Evolutionary conservation across 1,140 invertebrate species (phyloP).

Genomic region (Ceratosolen solmsi): DNA sequence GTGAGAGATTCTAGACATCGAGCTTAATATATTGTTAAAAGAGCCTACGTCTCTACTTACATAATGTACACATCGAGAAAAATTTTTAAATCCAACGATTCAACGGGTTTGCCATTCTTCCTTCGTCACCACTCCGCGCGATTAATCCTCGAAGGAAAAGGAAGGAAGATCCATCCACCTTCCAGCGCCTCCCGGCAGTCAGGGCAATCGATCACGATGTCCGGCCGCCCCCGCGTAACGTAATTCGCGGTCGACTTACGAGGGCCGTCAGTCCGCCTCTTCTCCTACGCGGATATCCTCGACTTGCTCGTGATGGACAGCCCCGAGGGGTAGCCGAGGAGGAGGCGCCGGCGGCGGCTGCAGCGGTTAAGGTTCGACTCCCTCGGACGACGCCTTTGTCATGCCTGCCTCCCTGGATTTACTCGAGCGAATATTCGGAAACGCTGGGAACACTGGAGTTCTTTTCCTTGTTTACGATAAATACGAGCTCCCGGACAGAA

Average conservation of each 20-base stretch:
- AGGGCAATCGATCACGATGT: conserved; percentile 38
- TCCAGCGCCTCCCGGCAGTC: not conserved
- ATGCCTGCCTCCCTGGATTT: not conserved
- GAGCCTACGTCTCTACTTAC: not conserved
- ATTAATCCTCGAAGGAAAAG: not conserved
- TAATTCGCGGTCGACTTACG: conserved; percentile 43
- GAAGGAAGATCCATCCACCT: conserved; percentile 1
- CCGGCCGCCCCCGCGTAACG: conserved; percentile 8
- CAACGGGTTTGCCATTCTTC: not conserved
- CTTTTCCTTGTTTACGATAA: not conserved
- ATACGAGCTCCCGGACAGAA: not conserved
- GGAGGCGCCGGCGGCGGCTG: not conserved
- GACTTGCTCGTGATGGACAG: not conserved
- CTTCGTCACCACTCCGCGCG: not conserved
- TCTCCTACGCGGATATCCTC: not conserved
- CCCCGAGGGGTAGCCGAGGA: not conserved
- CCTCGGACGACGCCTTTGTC: not conserved
- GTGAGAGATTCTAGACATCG: not conserved
- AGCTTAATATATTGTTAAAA: not conserved
- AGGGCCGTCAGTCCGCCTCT: conserved; percentile 34
- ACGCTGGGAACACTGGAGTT: not conserved
- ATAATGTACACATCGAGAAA: not conserved
- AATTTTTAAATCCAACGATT: conserved; percentile 16
- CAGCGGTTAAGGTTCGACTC: conserved; percentile 26
- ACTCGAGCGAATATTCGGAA: conserved; percentile 7